Conservation (phyloP, 2,888 invertebrate genomes). For the Molanna angustata region DNA sequence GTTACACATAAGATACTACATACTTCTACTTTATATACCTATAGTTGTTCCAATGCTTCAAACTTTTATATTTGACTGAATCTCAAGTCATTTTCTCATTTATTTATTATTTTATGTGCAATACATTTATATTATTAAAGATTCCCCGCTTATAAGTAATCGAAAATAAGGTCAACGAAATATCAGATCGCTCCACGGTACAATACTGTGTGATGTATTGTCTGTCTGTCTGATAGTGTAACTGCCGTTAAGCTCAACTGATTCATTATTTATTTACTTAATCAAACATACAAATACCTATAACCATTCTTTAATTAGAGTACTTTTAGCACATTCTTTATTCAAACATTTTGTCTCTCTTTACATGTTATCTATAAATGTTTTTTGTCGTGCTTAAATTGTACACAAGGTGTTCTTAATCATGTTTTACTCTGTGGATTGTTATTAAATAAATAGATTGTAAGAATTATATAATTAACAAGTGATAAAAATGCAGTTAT, state of each 20-base stretch:
- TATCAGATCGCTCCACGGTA: slow-evolving; percentile 17
- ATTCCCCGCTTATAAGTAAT: slow-evolving; percentile 24
- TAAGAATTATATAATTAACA: slow-evolving; percentile 47
- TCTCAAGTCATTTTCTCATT: slow-evolving; percentile 24
- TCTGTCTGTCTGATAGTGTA: too few relatives aligned
- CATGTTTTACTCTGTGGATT: slow-evolving; percentile 41
- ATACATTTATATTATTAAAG: slow-evolving; percentile 29
- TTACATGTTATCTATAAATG: slow-evolving; percentile 56
- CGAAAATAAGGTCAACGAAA: slow-evolving; percentile 32
- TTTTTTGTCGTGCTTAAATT: slow-evolving; percentile 57
- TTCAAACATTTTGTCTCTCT: slow-evolving; percentile 52
- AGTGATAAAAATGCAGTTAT: slow-evolving; percentile 54
- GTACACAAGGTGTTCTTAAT: slow-evolving; percentile 51
- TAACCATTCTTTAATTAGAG: slow-evolving; percentile 39
- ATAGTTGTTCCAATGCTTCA: slow-evolving; percentile 31
- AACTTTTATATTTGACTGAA: too few relatives aligned
- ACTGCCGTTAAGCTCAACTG: slow-evolving; percentile 25
- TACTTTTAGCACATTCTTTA: slow-evolving; percentile 58
- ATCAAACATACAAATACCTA: slow-evolving; percentile 11
- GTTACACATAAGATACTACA: slow-evolving; percentile 29
- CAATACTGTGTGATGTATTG: too few relatives aligned
- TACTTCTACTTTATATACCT: slow-evolving; percentile 31
- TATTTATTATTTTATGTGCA: slow-evolving; percentile 28
- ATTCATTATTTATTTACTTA: slow-evolving; percentile 27
- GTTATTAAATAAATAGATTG: slow-evolving; percentile 56